Evolutionary conservation across 2,888 invertebrate species (phyloP), one percentile per base, ranked within the genome.

Genomic region (Drosophila borborema): DNA sequence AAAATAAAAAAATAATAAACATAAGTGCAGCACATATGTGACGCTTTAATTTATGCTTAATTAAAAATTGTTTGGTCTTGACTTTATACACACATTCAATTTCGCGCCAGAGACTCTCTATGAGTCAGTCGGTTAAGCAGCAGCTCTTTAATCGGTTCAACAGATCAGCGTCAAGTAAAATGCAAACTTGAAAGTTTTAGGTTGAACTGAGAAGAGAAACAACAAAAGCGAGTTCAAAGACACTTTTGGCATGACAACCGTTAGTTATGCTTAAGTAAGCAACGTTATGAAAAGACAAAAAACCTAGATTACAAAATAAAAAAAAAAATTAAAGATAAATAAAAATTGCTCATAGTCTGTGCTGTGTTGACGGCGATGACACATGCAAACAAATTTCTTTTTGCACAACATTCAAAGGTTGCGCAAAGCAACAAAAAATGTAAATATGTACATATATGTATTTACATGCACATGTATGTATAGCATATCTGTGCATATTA

Each of bases 201-300:
- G 18, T 34, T 34, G 49, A 34, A 2, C 8, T 16, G 3, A 43
- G 34, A 16, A 34, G 40, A 49, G 20, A 45, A 36, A 34, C 53
- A 38, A 48, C 45, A 31, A 10, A 41, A 38, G 28, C 9, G 65
- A 64, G 88, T 82, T 87, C 83, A 84, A 83, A 86, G 84, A 83
- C 83, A 83, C 70, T 77, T 65, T 48, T 77, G 68, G 69, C 75
- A 78, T 68, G 72, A 66, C 56, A 81, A 81, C 82, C 71, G 83
- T 83, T 82, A 83, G 77, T 77, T 61, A 64, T 74, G 72, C 56
- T 53, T 64, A 75, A 84, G 71, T 78, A 58, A 71, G 78, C 65
- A 66, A 54, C 65, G 69, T 60, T 64, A 63, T 49, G 51, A 64
- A 46, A 41, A 31, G 38, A 0, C 4, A 28, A 41, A 55, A 40